These are phyloP conservation scores for Eretmochelys imbricata DNA, from an alignment of 2,113 vertebrate genomes.

Conservation along the genomic window DNA sequence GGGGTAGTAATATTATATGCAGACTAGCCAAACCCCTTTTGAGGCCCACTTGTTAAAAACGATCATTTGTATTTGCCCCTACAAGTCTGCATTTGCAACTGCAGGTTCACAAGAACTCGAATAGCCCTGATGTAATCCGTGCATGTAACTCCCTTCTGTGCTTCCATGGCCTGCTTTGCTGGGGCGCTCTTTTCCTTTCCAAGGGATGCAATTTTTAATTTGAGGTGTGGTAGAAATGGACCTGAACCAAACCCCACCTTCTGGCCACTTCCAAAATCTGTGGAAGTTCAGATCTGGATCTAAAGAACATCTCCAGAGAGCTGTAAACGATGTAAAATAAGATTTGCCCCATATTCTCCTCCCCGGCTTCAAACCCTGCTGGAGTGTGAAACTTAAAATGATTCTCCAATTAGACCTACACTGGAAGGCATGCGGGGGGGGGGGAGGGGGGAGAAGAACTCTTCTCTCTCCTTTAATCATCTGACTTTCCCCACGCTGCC, in stretches of 20 bases:
- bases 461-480: background rate
- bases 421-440: background rate
- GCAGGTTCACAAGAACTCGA: fast-evolving
- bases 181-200: background rate
- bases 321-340: background rate
- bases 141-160: background rate
- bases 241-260: background rate
- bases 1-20: background rate
- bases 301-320: background rate
- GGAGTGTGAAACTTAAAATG: background rate
- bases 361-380: background rate
- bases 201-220: background rate
- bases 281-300: background rate
- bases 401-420: background rate
- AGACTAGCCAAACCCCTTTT: background rate
- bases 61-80: background rate
- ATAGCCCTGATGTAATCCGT: background rate
- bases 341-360: fast-evolving
- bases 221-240: background rate
- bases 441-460: background rate
- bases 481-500: conserved; percentile 25
- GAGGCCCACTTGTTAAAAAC: background rate
- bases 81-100: background rate
- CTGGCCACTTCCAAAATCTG: background rate
- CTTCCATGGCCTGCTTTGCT: background rate